Evolutionary conservation across 2,888 invertebrate species (phyloP).

Genomic region (Tetramorium bicarinatum): DNA sequence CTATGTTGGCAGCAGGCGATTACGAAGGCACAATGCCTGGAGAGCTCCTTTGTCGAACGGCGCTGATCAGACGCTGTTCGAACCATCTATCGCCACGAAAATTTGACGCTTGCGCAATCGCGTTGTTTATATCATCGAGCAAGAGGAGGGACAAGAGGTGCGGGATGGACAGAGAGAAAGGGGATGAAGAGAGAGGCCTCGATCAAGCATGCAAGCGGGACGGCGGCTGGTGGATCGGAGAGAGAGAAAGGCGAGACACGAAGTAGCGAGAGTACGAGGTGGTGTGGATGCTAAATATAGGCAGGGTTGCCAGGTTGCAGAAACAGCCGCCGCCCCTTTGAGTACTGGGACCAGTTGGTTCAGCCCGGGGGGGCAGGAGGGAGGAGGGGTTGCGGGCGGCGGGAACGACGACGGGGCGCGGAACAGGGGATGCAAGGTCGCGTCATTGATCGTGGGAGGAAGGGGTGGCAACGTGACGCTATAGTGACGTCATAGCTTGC

Average conservation of each 20-base stretch:
- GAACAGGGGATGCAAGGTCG: slow-evolving; percentile 83
- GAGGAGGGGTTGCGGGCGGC: slow-evolving; percentile 63
- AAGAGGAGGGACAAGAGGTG: slow-evolving; percentile 54
- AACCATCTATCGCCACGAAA: slow-evolving; percentile 68
- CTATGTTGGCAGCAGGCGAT: not conserved
- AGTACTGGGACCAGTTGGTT: slow-evolving; percentile 80
- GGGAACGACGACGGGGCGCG: slow-evolving; percentile 65
- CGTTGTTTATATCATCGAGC: slow-evolving; percentile 81
- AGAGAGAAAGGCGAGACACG: slow-evolving; percentile 49
- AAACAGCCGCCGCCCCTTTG: slow-evolving; percentile 86
- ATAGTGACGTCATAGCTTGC: slow-evolving; percentile 83
- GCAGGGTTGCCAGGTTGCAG: slow-evolving; percentile 86
- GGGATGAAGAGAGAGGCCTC: slow-evolving; percentile 32
- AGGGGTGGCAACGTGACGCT: slow-evolving; percentile 82
- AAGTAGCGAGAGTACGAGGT: slow-evolving; percentile 64
- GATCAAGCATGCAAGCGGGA: slow-evolving; percentile 42
- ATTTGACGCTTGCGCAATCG: slow-evolving; percentile 76
- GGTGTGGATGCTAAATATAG: slow-evolving; percentile 85
- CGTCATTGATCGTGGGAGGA: slow-evolving; percentile 84
- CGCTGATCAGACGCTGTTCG: slow-evolving; percentile 71
- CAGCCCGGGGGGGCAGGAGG: slow-evolving; percentile 68
- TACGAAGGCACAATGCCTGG: slow-evolving; percentile 50
- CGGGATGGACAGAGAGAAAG: slow-evolving; percentile 6
- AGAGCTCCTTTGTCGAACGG: slow-evolving; percentile 58
- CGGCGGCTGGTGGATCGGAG: slow-evolving; percentile 53